Conservation (phyloP, 2,113 vertebrate genomes). For the Mungos mungo region DNA sequence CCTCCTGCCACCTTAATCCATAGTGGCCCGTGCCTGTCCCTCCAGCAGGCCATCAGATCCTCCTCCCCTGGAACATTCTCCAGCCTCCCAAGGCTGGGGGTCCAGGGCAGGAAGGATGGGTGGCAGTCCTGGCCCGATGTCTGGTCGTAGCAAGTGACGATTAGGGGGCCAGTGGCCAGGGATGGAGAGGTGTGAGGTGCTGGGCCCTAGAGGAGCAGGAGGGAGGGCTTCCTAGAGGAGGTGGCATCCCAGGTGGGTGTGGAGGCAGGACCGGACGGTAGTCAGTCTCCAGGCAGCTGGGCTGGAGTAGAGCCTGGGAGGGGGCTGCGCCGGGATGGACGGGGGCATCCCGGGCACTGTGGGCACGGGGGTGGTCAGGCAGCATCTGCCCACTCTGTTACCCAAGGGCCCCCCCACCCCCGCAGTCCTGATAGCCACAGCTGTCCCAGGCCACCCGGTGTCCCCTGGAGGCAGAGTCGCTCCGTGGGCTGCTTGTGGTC, state of each 20-base stretch:
- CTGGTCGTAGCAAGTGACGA: too few species aligned
- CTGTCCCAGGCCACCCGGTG: too few species aligned
- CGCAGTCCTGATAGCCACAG: neutral
- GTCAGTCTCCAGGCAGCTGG: neutral
- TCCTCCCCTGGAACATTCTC: neutral
- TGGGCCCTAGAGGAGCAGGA: neutral
- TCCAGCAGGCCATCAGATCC: neutral
- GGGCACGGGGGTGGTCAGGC: neutral
- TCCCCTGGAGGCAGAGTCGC: neutral
- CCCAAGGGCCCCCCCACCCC: neutral
- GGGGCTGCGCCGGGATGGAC: neutral
- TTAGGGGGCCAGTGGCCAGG: too few species aligned
- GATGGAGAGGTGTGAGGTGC: neutral
- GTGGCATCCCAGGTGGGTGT: neutral
- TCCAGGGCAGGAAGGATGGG: neutral
- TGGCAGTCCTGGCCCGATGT: too few species aligned
- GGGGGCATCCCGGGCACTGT: accelerated
- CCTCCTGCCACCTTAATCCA: neutral
- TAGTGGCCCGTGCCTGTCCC: neutral
- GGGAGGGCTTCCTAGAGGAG: neutral
- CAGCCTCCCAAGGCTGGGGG: neutral
- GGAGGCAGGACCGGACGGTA: neutral
- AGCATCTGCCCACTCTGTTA: neutral
- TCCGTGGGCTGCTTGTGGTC: neutral
- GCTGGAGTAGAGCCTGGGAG: neutral